A percentile compares a stretch with the other conserved stretches of the same genome.
Conservation (phyloP, 2,797 vertebrate genomes). For the Acrossocheilus fasciatus region DNA sequence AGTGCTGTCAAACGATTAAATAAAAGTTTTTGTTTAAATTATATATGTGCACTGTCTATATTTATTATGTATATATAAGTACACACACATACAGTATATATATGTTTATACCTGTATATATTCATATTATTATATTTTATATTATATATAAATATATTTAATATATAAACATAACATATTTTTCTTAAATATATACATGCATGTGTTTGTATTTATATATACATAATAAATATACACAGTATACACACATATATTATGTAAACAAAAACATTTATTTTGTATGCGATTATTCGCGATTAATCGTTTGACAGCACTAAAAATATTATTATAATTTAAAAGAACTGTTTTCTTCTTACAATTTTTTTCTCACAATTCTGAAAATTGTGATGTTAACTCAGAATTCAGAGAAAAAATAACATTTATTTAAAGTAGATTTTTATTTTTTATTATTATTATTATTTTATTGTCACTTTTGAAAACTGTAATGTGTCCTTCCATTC, state of each 20-base stretch:
- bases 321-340: too few species aligned
- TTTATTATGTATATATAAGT: neutral
- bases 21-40: neutral
- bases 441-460: neutral
- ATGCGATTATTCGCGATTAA: neutral
- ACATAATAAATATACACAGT: neutral
- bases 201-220: neutral
- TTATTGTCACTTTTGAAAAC: neutral
- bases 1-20: neutral
- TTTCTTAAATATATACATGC: neutral
- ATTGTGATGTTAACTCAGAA: neutral
- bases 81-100: neutral
- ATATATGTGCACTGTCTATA: neutral
- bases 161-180: neutral
- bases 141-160: neutral
- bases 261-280: neutral
- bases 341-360: too few species aligned
- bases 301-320: too few species aligned
- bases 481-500: neutral
- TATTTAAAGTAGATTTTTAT: neutral
- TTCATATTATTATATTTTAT: too few species aligned
- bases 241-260: neutral
- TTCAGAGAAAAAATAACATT: too few species aligned
- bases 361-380: neutral
- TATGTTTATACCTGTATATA: too few species aligned